Conservation (phyloP, 2,113 vertebrate genomes). For the Myrmophylax atrothorax region DNA sequence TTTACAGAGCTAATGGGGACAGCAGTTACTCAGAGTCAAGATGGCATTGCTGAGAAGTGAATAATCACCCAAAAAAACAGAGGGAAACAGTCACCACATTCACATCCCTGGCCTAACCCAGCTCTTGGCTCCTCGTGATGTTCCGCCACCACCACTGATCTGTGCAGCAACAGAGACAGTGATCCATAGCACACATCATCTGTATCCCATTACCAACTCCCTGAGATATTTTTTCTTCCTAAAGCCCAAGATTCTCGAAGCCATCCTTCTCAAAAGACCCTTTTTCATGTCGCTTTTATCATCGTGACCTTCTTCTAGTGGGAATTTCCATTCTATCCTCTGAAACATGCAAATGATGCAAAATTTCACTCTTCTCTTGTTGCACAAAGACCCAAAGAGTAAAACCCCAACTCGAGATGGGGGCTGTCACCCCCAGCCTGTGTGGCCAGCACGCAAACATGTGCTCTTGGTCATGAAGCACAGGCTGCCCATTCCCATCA, state of each 20-base stretch:
- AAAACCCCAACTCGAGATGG: background rate
- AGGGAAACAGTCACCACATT: constrained; percentile 59
- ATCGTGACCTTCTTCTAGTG: background rate
- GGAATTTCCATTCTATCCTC: background rate
- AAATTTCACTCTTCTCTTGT: background rate
- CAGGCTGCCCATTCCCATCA: background rate
- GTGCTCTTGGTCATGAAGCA: background rate
- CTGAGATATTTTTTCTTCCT: background rate
- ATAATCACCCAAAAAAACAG: constrained; percentile 39
- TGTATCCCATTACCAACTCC: constrained; percentile 34
- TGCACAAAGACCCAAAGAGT: constrained; percentile 24
- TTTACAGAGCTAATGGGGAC: constrained; percentile 55
- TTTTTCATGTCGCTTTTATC: background rate
- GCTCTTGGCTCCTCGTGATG: background rate
- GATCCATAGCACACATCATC: constrained; percentile 44
- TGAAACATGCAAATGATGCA: background rate
- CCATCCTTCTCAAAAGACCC: constrained; percentile 27
- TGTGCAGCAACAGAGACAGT: background rate
- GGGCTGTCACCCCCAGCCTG: background rate
- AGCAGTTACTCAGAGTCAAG: constrained; percentile 49
- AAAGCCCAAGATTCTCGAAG: background rate
- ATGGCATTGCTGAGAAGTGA: constrained; percentile 64
- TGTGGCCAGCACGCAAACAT: background rate
- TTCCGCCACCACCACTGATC: background rate
- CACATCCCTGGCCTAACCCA: background rate